Base-by-base conservation (phyloP, 2,797 vertebrate genomes). In the Notolepis coatsorum region DNA sequence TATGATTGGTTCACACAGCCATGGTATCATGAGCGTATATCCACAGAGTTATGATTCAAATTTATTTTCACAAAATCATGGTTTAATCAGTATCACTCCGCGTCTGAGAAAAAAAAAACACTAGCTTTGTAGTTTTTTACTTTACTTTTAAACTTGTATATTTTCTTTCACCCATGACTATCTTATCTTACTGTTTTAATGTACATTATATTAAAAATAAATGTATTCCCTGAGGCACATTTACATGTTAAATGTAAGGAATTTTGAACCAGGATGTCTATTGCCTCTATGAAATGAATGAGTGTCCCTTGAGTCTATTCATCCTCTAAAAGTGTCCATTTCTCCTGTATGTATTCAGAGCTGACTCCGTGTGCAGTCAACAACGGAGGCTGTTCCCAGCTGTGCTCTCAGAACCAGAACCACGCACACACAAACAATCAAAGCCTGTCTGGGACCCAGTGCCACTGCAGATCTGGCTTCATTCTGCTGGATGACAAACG, bases 321-420 rank as follows among this genome's bases (percentile, higher is more conserved):
- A n/a, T n/a, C n/a, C n/a, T n/a, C n/a, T n/a, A n/a, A 12, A 38
- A 25, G 5, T 41, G 2, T 10, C 37, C 33, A 10, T 55, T 24
- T 61, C 17, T 65, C 18, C 33, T 47, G 17, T 50, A 33, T 46
- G 15, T 18, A 23, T 48, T 3, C 66, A 86, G 85, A 80, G 30
- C 9, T 85, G 27, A 86, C 76, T 9, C 86, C 83, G 10, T 90
- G 84, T 37, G 71, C 77, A 20, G 9, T 84, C 20, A 85, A 83
- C 69, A 88, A 89, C 2, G 86, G 88, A 13, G 85, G 85, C 60
- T 91, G 87, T 60, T 89, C 86, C 43, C 87, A 88, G 84, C 59
- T 88, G 41, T 91, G 90, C 56, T 73, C 54, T 12, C 52, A 75
- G 46, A 52, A 60, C 6, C 70, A 68, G 41, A 61, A 67, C 38